Evolutionary conservation across 2,888 invertebrate species (phyloP), one percentile per base, ranked within the genome.

Genomic region (Labia minor): DNA sequence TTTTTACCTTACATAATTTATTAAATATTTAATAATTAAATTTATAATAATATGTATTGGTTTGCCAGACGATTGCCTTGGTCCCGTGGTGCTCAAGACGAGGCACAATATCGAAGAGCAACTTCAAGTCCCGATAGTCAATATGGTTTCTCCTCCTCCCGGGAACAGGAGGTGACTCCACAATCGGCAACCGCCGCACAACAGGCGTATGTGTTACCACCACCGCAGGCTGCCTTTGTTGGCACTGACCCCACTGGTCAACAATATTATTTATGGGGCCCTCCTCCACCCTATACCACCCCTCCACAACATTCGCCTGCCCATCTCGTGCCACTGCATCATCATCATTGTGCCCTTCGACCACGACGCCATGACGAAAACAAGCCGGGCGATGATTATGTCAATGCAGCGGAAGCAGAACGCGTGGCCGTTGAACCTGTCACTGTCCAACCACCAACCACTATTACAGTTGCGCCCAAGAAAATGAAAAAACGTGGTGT

Each of bases 71-170:
- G 49, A 3, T 14, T 49, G 4, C 49, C 49, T 4, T 49, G 49
- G 49, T 49, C 49, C 3, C 49, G 49, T 3, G 49, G 49, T 14
- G 49, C n/a, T 14, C 49, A 20, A 37, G 19, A 69, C 67, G 26
- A 72, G 81, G 82, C 71, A 82, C 83, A 62, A 77, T 84, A 65
- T 72, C 84, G 85, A n/a, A 85, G 85, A 77, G 83, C 83, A 0
- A 82, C 83, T 0, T 85, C 85, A 3, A 87, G 87, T 66, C 89
- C 90, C 0, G 91, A 92, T 75, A 90, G 90, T 65, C 90, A 90
- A 70, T 91, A 91, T 76, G 92, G 92, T 0, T 79, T 79, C 70
- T 49, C 49, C n/a, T 33, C 33, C 6, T n/a, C n/a, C 49, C 49
- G 49, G n/a, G 49, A 49, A 14, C 49, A 49, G 49, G 64, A 61